Evolutionary conservation across 2,888 invertebrate species (phyloP).

Genomic region (Nomada goodeniana): DNA sequence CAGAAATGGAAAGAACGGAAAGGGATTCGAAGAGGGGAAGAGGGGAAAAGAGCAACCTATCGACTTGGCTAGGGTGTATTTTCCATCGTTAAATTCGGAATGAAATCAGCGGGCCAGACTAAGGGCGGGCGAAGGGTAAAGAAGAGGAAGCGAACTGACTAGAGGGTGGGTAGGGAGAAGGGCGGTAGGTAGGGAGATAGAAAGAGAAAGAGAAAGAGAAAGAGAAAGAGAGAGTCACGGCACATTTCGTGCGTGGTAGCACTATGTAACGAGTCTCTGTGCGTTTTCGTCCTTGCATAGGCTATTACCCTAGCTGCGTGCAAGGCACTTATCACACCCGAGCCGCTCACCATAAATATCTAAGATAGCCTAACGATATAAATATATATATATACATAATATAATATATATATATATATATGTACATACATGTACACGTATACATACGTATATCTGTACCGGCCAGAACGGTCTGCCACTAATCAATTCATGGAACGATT

Average conservation of each 20-base stretch:
- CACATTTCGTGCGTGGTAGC: constrained; percentile 79
- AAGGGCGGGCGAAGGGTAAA: background rate
- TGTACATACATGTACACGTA: background rate
- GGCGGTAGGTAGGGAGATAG: constrained; percentile 37
- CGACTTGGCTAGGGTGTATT: constrained; percentile 74
- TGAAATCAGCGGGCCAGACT: too few species aligned
- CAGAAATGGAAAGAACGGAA: background rate
- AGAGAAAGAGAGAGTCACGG: constrained; percentile 70
- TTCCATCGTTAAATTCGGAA: constrained; percentile 60
- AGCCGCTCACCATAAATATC: constrained; percentile 73
- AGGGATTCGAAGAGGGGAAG: constrained; percentile 18
- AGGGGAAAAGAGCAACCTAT: constrained; percentile 65
- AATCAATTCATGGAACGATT: constrained; percentile 23
- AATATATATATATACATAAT: too few species aligned
- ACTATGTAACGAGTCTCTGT: constrained; percentile 74
- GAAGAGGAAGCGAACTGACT: background rate
- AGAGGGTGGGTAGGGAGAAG: too few species aligned
- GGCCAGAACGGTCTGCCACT: background rate
- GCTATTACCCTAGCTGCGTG: constrained; percentile 58
- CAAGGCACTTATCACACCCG: constrained; percentile 55
- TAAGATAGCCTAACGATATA: constrained; percentile 65
- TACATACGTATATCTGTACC: constrained; percentile 5
- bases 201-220: constrained; percentile 47
- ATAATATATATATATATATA: too few species aligned
- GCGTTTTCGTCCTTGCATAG: constrained; percentile 72